Evolutionary conservation across 2,113 vertebrate species (phyloP), one percentile per base, ranked within the genome.

Genomic region (Cromileptes altivelis): DNA sequence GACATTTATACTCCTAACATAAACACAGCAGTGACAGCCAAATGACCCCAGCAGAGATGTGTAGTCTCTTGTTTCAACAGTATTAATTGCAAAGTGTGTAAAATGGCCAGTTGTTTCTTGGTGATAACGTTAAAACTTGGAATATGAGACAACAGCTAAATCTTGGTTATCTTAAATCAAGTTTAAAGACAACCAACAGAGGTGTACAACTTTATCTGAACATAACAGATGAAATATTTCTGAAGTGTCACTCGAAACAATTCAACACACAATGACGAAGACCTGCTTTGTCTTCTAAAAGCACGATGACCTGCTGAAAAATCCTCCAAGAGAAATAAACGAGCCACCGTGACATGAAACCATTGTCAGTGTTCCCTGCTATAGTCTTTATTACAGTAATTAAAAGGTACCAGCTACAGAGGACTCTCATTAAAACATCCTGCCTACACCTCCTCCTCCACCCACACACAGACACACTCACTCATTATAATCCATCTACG

Each of bases 301-400:
- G 63, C 19, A 25, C 47, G 10, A 40, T 1, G 15, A 56, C 4
- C 30, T 25, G 27, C 40, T 55, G 21, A 37, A 67, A 56, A 42
- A 73, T 30, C n/a, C 8, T 45, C 3, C 1, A 17, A 57, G 45
- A 21, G 14, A 45, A 19, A 45, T 15, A 13, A 82, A 58, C 2
- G 0, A 58, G 27, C 17, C 15, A 65, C 2, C 15, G 5, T 49
- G 33, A 33, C 55, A 58, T 27, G 18, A 72, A 81, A 81, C 49
- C 25, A 60, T 45, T 70, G 61, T 45, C 19, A 65, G 3, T 15
- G n/a, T 50, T 79, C 49, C 6, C 19, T 42, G 52, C 53, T 53
- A 15, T 53, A 45, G 23, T 33, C 21, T 65, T 60, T 23, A 68
- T 86, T 30, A 78, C 8, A 27, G 49, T 75, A 73, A 73, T 81